Evolutionary conservation across 2,113 vertebrate genomes (phyloP).

Genomic region (Anser cygnoides): DNA sequence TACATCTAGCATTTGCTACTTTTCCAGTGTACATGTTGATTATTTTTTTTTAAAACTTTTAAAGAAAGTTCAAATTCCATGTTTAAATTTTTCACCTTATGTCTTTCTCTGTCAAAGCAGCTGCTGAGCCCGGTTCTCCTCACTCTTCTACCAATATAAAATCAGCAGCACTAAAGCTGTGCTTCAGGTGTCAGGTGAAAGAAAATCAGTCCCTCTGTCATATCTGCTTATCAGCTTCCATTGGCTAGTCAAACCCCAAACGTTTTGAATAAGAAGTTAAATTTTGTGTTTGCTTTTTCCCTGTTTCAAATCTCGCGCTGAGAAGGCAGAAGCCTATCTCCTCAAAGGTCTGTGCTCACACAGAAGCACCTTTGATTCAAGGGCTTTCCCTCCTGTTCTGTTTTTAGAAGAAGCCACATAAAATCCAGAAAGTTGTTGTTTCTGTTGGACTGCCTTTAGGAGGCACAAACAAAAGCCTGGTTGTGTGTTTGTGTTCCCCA

Average conservation of each 20-base stretch:
- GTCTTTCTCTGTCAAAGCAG: background rate
- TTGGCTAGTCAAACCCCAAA: background rate
- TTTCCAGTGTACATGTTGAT: background rate
- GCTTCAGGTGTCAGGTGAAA: background rate
- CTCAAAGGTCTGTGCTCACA: background rate
- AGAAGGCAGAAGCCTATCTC: background rate
- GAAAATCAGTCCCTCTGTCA: background rate
- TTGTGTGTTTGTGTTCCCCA: conserved; percentile 39
- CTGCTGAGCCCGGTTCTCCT: background rate
- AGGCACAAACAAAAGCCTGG: conserved; percentile 15
- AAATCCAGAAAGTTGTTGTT: conserved; percentile 32
- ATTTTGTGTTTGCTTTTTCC: background rate
- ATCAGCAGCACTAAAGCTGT: background rate
- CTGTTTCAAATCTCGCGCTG: background rate
- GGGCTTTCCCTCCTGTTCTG: conserved; percentile 7
- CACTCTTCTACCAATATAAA: background rate
- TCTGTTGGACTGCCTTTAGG: conserved; percentile 50
- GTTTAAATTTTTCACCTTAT: background rate
- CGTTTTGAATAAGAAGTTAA: background rate
- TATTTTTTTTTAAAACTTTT: no score
- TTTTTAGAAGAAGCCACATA: conserved; percentile 43
- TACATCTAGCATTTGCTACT: background rate
- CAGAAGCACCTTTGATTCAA: conserved; percentile 54
- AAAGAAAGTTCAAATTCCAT: background rate
- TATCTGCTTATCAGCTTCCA: background rate